Evolutionary conservation across 1,140 invertebrate species (phyloP), one percentile per base, ranked within the genome.

Genomic region (honey bee (Apis mellifera)): DNA sequence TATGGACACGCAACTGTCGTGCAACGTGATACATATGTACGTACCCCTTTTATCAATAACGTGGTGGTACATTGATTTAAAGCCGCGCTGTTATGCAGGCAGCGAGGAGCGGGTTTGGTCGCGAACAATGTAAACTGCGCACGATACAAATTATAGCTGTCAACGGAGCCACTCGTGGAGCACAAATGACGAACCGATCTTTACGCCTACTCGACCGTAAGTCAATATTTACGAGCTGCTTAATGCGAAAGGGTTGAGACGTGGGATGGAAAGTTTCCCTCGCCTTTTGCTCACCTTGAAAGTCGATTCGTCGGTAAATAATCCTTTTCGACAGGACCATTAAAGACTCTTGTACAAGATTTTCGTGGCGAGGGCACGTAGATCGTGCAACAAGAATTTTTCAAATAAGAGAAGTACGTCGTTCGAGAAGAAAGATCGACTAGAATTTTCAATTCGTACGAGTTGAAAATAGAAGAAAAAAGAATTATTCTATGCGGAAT

Each of bases 171-270:
- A 66, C 65, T 83, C 86, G 84, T 84, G 42, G 76, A 84, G 62
- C 76, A 55, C 72, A 72, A 84, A 83, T 86, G 75, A 83, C 62
- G 84, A 83, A 50, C 84, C 59, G 84, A 86, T 84, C 85, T 78
- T 76, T 65, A 66, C 86, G 81, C 86, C 62, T 73, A 83, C 76
- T 86, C 65, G 84, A 62, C 65, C 57, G 57, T 76, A 76, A 84
- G 86, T 86, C 85, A 83, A 87, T 86, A 87, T 87, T 87, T 86
- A 87, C 76, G 86, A 84, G 71, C 69, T 66, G 80, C 69, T 86
- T 86, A 83, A 86, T 60, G 84, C 59, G 72, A 73, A 77, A 83
- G 85, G 76, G 81, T n/a, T 55, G 60, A 78, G 59, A n/a, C 23
- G 83, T n/a, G 59, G 19, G 21, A 50, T 26, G 55, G 54, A 54